Evolutionary conservation across 2,113 vertebrate species (phyloP).

Genomic region (Origma solitaria): DNA sequence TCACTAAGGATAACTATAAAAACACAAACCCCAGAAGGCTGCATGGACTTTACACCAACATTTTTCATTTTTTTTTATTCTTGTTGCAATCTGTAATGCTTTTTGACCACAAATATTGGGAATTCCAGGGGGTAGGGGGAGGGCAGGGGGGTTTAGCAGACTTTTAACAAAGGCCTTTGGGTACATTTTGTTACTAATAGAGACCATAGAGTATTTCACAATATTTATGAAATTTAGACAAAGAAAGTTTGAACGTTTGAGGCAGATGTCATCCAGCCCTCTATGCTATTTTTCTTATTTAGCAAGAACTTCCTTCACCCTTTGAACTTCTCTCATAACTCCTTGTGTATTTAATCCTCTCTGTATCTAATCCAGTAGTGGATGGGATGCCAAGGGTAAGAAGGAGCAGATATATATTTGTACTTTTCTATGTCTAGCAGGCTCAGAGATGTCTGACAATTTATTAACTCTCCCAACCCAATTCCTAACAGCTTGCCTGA

Average conservation of each 20-base stretch:
- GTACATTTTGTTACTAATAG: neutral
- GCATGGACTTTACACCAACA: neutral
- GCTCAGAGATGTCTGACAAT: neutral
- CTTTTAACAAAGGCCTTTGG: neutral
- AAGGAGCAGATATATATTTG: neutral
- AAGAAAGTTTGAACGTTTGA: neutral
- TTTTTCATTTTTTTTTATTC: neutral
- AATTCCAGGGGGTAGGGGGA: neutral
- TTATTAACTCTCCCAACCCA: neutral
- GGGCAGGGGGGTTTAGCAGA: neutral
- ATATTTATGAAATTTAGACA: neutral
- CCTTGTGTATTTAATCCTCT: neutral
- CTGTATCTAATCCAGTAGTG: neutral
- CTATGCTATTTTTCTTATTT: neutral
- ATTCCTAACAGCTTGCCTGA: neutral
- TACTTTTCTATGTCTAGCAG: neutral
- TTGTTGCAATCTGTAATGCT: neutral
- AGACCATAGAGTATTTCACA: neutral
- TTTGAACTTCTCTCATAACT: neutral
- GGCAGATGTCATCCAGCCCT: neutral
- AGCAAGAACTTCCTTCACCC: neutral
- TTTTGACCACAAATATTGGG: neutral
- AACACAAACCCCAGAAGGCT: neutral
- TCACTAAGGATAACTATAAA: neutral
- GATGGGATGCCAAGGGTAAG: neutral